A percentile compares a stretch with the other conserved stretches of the same genome.
Evolutionary conservation across 2,888 invertebrate species (phyloP).

Genomic region (Drosophila rellima): DNA sequence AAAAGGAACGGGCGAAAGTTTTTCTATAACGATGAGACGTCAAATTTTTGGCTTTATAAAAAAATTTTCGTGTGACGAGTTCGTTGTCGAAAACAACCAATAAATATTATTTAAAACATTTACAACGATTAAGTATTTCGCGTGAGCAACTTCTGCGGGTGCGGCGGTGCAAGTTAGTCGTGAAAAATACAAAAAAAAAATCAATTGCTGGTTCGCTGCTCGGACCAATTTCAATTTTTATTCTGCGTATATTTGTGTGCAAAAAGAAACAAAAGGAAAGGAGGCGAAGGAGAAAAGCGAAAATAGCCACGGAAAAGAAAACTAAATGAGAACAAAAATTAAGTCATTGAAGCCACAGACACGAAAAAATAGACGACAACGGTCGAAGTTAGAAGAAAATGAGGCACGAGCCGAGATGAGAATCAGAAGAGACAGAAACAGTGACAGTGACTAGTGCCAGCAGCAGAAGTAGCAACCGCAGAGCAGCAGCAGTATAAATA

Average conservation of each 20-base stretch:
- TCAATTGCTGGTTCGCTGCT: slow-evolving; percentile 64
- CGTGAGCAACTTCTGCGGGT: slow-evolving; percentile 53
- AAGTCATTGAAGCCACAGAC: slow-evolving; percentile 74
- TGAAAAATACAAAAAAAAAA: slow-evolving; percentile 60
- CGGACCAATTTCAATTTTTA: slow-evolving; percentile 62
- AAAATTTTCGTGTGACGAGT: slow-evolving; percentile 70
- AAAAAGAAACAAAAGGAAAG: slow-evolving; percentile 58
- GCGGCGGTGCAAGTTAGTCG: slow-evolving; percentile 63
- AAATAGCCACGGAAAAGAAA: slow-evolving; percentile 68
- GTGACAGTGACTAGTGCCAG: slow-evolving; percentile 38
- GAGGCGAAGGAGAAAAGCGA: slow-evolving; percentile 59
- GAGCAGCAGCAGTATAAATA: slow-evolving; percentile 51
- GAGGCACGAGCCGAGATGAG: slow-evolving; percentile 68
- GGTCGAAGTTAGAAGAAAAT: slow-evolving; percentile 60
- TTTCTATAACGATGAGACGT: slow-evolving; percentile 80
- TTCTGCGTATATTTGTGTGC: slow-evolving; percentile 71
- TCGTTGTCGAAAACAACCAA: slow-evolving; percentile 67
- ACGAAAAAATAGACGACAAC: slow-evolving; percentile 53
- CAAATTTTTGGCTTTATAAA: slow-evolving; percentile 73
- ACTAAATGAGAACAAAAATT: slow-evolving; percentile 73
- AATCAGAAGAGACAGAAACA: slow-evolving; percentile 47
- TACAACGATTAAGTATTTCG: slow-evolving; percentile 46
- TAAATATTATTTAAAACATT: slow-evolving; percentile 58
- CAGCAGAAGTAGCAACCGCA: slow-evolving; percentile 34
- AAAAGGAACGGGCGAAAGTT: slow-evolving; percentile 79